Conservation (phyloP, 2,113 vertebrate genomes). For the Morone chrysops region DNA sequence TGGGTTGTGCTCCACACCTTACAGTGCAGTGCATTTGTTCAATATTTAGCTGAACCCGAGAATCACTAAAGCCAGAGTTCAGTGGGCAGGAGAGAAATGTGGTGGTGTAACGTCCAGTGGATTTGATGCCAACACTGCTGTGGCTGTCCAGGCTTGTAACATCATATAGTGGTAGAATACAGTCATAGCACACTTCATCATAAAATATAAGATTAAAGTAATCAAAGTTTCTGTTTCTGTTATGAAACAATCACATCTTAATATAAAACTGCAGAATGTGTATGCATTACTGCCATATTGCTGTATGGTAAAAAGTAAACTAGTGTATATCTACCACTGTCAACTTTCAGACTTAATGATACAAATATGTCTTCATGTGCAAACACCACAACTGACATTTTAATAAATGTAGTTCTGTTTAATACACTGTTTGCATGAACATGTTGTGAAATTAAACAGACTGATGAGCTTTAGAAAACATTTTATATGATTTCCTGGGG, state of each 20-base stretch:
- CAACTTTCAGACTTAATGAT: constrained; percentile 26
- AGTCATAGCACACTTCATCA: constrained; percentile 40
- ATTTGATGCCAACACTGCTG: constrained; percentile 13
- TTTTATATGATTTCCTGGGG: constrained; percentile 51
- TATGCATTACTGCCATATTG: constrained; percentile 1
- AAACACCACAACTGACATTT: constrained; percentile 36
- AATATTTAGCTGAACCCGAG: constrained; percentile 75
- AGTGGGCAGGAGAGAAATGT: constrained; percentile 62
- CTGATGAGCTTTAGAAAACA: constrained; percentile 42
- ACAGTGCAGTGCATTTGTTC: constrained; percentile 69
- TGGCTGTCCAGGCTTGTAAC: constrained; percentile 49
- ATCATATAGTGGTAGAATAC: constrained; percentile 49
- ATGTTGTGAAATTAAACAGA: constrained; percentile 59
- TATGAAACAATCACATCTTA: constrained; percentile 26
- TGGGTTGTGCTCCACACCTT: constrained; percentile 73
- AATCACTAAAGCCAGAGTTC: constrained; percentile 73
- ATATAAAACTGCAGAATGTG: background rate
- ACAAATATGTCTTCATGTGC: constrained; percentile 28
- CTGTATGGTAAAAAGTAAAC: constrained; percentile 14
- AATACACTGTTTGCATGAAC: constrained; percentile 50
- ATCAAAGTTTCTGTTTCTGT: constrained; percentile 14
- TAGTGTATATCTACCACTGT: constrained; percentile 15
- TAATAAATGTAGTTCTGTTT: constrained; percentile 48
- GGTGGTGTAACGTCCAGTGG: constrained; percentile 37
- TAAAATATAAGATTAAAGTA: background rate